phyloP scores from a whole-genome alignment of 2,113 vertebrate species.

The Todiramphus saurophagus region DNA sequence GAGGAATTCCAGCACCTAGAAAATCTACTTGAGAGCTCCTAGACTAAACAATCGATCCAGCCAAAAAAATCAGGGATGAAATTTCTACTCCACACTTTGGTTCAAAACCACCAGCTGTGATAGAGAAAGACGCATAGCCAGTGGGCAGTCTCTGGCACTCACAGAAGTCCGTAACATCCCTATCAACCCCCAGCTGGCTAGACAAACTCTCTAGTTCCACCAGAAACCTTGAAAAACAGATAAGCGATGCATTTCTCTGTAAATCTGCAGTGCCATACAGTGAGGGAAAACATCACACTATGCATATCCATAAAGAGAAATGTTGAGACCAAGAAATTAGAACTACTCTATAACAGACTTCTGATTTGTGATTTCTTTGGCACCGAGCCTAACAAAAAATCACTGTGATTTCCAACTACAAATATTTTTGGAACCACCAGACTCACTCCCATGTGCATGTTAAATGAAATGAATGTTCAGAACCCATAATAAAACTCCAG shows the following conservation, averaged over 20 bases:
- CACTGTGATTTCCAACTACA: slow-evolving; percentile 67
- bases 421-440: slow-evolving; percentile 69
- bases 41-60: slow-evolving; percentile 69
- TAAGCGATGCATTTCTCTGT: background rate
- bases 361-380: slow-evolving; percentile 70
- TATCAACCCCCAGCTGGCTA: background rate
- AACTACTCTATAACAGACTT: slow-evolving; percentile 28
- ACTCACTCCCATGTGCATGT: slow-evolving; percentile 34
- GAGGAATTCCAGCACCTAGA: slow-evolving; percentile 67
- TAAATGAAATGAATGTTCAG: slow-evolving; percentile 64
- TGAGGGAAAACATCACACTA: slow-evolving; percentile 6
- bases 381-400: slow-evolving; percentile 62
- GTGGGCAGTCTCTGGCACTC: background rate
- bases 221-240: slow-evolving; percentile 12
- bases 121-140: background rate
- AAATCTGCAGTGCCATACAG: background rate
- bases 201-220: background rate
- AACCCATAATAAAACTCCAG: slow-evolving; percentile 46
- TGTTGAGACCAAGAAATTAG: slow-evolving; percentile 29
- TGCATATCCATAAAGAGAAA: background rate
- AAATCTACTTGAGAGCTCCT: slow-evolving; percentile 54
- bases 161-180: background rate
- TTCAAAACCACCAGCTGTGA: slow-evolving; percentile 50
- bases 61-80: slow-evolving; percentile 68
- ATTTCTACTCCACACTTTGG: slow-evolving; percentile 46